phyloP scores from a whole-genome alignment of 2,888 invertebrate species.

The Trichogramma dendrolimi region DNA sequence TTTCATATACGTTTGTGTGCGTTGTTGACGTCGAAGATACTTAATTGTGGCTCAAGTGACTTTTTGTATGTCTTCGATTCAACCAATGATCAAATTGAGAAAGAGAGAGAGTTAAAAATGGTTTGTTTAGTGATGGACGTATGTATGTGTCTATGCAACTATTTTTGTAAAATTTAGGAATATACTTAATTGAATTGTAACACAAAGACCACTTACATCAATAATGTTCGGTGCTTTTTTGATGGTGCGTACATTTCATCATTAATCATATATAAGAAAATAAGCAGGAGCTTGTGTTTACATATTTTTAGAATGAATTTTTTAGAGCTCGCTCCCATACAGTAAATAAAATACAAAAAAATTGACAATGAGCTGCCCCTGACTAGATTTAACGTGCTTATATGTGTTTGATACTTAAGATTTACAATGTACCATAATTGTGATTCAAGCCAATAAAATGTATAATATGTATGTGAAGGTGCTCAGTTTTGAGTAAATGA shows the following conservation, averaged over 20 bases:
- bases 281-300: constrained; percentile 10
- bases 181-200: not conserved
- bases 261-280: constrained; percentile 4
- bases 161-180: constrained; percentile 18
- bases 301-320: constrained; percentile 18
- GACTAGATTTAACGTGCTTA: constrained; percentile 14
- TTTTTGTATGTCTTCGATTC: not conserved
- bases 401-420: constrained; percentile 18
- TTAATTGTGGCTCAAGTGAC: too few relatives aligned
- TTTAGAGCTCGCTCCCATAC: constrained; percentile 20
- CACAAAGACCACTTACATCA: not conserved
- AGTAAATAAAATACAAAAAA: not conserved
- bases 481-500: not conserved
- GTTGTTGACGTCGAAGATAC: not conserved
- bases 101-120: not conserved
- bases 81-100: constrained; percentile 3
- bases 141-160: not conserved
- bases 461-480: too few relatives aligned
- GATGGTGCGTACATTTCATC: constrained; percentile 12
- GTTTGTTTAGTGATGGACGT: not conserved
- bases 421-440: constrained; percentile 7
- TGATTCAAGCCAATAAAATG: constrained; percentile 8
- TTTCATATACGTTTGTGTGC: constrained; percentile 5
- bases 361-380: constrained; percentile 9
- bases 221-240: constrained; percentile 17